Base-by-base conservation (phyloP, 2,888 invertebrate genomes). In the Dynastes hyllus region DNA sequence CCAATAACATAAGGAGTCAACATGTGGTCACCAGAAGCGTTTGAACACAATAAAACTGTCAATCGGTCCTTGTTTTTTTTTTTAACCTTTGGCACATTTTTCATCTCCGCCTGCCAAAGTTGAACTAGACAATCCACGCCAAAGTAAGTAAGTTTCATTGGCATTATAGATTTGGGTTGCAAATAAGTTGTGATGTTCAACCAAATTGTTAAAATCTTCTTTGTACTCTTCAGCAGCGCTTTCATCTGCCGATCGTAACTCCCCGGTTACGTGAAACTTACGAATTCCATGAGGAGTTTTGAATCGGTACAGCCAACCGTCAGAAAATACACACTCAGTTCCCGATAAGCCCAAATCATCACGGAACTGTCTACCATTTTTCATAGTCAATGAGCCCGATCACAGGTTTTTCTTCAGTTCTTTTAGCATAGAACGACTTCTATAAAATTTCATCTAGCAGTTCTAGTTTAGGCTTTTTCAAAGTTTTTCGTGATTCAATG, bases 201-300 rank as follows among this genome's bases (percentile, higher is more conserved):
- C 61, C 29, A 29, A 29, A 11, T 29, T 61, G 22, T 66, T 8
- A 22, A 63, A 6, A 22, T 13, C 22, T 11, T 27, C 11, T 63
- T n/a, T 22, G 22, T 11, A 63, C 29, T 63, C 61, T 29, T 63
- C 27, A 63, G 66, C 37, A 27, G n/a, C 40, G 27, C 37, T 66
- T 40, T 32, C 11, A 66, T 40, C 37, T n/a, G 16, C 66, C 6
- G 66, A 40, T 66, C n/a, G n/a, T n/a, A n/a, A 37, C 37, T 66
- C 37, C 13, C 27, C 40, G 4, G 37, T n/a, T 27, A 66, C 37
- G 11, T 66, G 37, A n/a, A 66, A 13, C 40, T 16, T 40, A n/a
- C 66, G 37, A 27, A 66, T 66, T 66, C 32, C 66, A 37, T 40
- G 2, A 22, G 3, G 66, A 66, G 11, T 66, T 66, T 66, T 66